phyloP scores from a whole-genome alignment of 2,888 invertebrate species.

The Bugulina stolonifera region DNA sequence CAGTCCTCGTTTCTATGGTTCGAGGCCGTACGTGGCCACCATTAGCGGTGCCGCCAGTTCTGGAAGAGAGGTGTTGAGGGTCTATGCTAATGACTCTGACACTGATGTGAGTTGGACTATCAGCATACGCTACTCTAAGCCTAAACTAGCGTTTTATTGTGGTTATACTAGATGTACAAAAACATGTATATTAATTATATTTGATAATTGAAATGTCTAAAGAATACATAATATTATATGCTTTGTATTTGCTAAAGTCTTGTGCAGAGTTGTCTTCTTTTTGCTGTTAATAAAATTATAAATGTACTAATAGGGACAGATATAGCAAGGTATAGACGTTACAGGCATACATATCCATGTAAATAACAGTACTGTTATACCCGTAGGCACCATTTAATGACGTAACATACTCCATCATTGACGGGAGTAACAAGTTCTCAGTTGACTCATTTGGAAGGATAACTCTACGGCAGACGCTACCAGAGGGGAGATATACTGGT shows the following conservation, averaged over 20 bases:
- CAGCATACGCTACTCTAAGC: no score
- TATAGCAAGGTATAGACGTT: no score
- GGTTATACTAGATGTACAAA: no score
- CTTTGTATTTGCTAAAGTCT: not conserved
- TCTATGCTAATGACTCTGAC: slow-evolving; percentile 23
- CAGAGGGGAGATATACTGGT: slow-evolving; percentile 11
- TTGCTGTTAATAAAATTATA: no score
- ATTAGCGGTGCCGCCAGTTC: not conserved
- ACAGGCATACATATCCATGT: no score
- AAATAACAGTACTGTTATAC: not conserved
- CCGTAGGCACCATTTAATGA: slow-evolving; percentile 9
- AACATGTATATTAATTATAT: no score
- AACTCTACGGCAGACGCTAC: not conserved
- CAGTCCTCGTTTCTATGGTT: slow-evolving; percentile 9
- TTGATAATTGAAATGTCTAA: no score
- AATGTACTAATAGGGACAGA: no score
- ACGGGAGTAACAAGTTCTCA: slow-evolving; percentile 3
- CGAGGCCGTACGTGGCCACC: not conserved
- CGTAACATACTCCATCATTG: slow-evolving; percentile 2
- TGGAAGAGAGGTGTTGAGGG: not conserved
- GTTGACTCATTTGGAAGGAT: not conserved
- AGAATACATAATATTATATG: not conserved
- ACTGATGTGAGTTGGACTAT: slow-evolving; percentile 23
- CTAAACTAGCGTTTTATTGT: no score
- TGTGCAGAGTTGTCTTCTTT: no score